A percentile compares a stretch with the other conserved stretches of the same genome.
Evolutionary conservation across 1,140 invertebrate species (phyloP).

Genomic region (Heliconius congener): DNA sequence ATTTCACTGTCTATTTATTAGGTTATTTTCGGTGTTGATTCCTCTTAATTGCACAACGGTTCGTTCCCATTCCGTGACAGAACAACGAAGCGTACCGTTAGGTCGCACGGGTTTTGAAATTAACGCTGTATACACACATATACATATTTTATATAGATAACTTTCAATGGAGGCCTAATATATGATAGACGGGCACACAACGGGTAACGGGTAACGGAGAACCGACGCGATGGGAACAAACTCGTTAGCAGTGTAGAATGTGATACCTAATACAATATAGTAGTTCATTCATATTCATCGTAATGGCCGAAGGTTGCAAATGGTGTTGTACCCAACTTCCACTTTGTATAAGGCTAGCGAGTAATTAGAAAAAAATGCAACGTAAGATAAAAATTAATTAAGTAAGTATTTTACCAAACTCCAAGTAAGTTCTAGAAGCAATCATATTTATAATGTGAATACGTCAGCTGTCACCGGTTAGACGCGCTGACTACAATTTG

Average conservation of each 20-base stretch:
- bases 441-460: slow-evolving; percentile 76
- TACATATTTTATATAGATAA: slow-evolving; percentile 18
- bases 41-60: slow-evolving; percentile 69
- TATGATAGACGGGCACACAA: slow-evolving; percentile 18
- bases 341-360: slow-evolving; percentile 66
- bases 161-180: slow-evolving; percentile 22
- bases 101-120: slow-evolving; percentile 6
- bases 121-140: neutral
- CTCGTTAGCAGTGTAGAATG: slow-evolving; percentile 68
- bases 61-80: slow-evolving; percentile 64
- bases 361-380: slow-evolving; percentile 73
- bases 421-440: slow-evolving; percentile 75
- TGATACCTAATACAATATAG: slow-evolving; percentile 72
- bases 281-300: slow-evolving; percentile 66
- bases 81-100: slow-evolving; percentile 27
- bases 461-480: slow-evolving; percentile 72
- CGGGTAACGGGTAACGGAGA: neutral
- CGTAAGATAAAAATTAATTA: slow-evolving; percentile 76
- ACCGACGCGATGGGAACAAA: slow-evolving; percentile 62
- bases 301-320: slow-evolving; percentile 52
- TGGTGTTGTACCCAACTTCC: slow-evolving; percentile 64
- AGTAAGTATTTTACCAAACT: slow-evolving; percentile 79
- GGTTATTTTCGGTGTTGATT: slow-evolving; percentile 73
- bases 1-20: slow-evolving; percentile 45
- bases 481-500: slow-evolving; percentile 76